Base-by-base conservation (phyloP, 2,888 invertebrate species). In the Agrilus biguttatus region DNA sequence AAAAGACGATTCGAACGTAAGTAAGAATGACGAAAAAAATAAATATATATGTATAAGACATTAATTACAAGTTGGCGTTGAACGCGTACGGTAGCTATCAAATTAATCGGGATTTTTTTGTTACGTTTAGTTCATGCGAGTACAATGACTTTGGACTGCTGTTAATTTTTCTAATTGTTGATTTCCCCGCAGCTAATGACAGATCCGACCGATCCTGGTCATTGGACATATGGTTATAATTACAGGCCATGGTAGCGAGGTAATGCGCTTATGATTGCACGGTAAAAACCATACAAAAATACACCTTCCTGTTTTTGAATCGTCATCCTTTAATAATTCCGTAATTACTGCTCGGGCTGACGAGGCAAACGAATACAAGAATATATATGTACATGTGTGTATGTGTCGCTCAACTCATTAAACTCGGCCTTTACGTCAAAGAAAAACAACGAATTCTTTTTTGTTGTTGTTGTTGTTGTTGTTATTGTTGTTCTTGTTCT, bases 281-380 rank as follows among this genome's bases (percentile, higher is more conserved):
- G 59, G 60, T 64, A 65, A 66, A 65, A 65, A 65, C 61, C 62
- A 59, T 62, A 65, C 62, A 62, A 65, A 47, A 62, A 63, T 60
- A 61, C 60, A 57, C 63, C 63, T 65, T 66, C 64, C 65, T 64
- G 65, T 63, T 63, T 58, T 60, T 59, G 59, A 62, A 63, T 64
- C 62, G 63, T 65, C 65, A 63, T 65, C 63, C 64, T 63, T 62
- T 61, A 60, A 63, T 63, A 62, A 64, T 62, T 62, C 64, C 60
- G 59, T 62, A 60, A 61, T 58, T 57, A 58, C 54, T 4, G 28
- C 28, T 28, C 28, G 28, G 28, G 10, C 28, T 28, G 28, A 28
- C 28, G 28, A 28, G 28, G 28, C 28, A 10, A 28, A 28, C 28
- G 28, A 28, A 28, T 28, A 28, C 28, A 28, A 28, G 28, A 28